phyloP scores from a whole-genome alignment of 92 coral and sea anemone genomes.

The Zoanthus gigantus region DNA sequence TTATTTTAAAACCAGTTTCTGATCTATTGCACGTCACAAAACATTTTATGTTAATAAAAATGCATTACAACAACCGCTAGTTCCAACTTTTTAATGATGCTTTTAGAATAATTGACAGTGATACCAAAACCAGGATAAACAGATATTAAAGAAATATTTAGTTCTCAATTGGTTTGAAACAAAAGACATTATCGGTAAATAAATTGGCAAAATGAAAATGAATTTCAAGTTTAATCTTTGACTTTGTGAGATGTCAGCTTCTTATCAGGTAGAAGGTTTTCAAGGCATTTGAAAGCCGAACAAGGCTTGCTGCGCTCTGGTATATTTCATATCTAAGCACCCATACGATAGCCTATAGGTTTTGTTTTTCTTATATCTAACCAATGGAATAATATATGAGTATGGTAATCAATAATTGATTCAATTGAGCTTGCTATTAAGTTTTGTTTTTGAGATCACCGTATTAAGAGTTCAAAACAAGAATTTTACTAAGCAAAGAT shows the following conservation, averaged over 20 bases:
- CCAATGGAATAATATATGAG: conserved; percentile 10
- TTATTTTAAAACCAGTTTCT: not conserved
- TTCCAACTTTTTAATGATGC: not conserved
- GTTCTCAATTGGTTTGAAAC: conserved; percentile 11
- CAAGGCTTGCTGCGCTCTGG: not conserved
- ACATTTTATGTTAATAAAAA: not conserved
- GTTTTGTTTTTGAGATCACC: conserved; percentile 21
- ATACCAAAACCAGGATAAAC: not conserved
- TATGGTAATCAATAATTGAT: conserved; percentile 21
- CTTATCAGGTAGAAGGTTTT: conserved; percentile 7
- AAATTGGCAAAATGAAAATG: not conserved
- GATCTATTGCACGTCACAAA: not conserved
- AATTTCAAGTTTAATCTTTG: not conserved
- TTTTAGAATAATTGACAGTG: not conserved
- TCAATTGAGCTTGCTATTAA: not conserved
- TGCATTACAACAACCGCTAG: not conserved
- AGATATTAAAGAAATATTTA: conserved; percentile 5
- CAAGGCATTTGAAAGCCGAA: conserved; percentile 1
- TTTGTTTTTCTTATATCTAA: conserved; percentile 4
- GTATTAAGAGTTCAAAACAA: not conserved
- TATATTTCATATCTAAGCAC: conserved; percentile 23
- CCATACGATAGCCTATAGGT: not conserved
- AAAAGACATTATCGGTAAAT: not conserved
- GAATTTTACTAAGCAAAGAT: not conserved
- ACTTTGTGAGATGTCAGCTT: conserved; percentile 10